phyloP scores from a whole-genome alignment of 2,113 vertebrate species.

The Pangasianodon gigas region DNA sequence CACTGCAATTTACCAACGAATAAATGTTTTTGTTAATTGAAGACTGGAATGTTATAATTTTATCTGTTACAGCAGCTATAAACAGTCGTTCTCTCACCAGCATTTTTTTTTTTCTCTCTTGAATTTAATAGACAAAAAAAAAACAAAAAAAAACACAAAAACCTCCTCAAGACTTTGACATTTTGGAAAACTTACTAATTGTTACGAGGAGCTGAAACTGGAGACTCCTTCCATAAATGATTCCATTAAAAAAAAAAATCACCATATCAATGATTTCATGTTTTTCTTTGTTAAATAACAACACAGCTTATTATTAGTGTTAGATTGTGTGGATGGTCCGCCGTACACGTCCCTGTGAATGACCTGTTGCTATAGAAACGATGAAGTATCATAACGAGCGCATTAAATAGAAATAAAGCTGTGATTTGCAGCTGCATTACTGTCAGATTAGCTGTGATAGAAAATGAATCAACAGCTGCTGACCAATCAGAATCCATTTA shows the following conservation, averaged over 20 bases:
- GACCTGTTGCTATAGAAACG: not conserved
- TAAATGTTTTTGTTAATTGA: not conserved
- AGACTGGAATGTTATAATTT: not conserved
- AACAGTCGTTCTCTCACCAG: not conserved
- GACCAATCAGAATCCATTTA: not conserved
- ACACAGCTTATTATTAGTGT: not conserved
- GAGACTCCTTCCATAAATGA: not conserved
- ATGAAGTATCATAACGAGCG: not conserved
- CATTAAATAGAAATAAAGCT: not conserved
- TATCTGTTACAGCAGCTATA: not conserved
- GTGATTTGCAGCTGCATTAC: not conserved
- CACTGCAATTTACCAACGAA: not conserved
- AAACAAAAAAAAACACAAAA: not conserved
- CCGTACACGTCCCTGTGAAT: not conserved
- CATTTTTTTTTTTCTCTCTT: not conserved
- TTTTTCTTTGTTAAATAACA: not conserved
- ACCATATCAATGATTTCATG: not conserved
- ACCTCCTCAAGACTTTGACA: no score
- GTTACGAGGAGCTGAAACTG: not conserved
- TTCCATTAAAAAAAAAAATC: not conserved
- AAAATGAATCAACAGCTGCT: not conserved
- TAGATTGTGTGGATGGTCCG: not conserved
- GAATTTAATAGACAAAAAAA: not conserved
- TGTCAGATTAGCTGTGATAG: not conserved
- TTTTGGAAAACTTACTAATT: not conserved